These are phyloP conservation scores for Dryobotodes eremita DNA, from an alignment of 2,888 invertebrate genomes.

Conservation along the genomic window DNA sequence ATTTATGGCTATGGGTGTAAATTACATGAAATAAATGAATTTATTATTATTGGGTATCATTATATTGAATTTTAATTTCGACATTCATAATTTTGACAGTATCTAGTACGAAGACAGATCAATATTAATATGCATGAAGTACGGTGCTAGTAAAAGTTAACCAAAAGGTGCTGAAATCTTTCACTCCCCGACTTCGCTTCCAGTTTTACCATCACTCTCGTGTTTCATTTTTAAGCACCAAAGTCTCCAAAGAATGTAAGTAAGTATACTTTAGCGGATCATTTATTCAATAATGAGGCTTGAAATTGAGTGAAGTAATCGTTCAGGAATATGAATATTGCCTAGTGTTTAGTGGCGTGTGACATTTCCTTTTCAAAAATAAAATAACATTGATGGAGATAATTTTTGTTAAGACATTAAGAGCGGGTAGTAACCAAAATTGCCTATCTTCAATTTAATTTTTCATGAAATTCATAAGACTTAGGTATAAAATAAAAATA, in stretches of 20 bases:
- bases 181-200: not conserved
- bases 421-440: too few relatives aligned
- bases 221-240: conserved; percentile 12
- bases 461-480: too few relatives aligned
- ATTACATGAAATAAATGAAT: not conserved
- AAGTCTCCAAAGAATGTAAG: conserved; percentile 13
- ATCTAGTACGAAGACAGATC: not conserved
- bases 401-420: not conserved
- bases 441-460: too few relatives aligned
- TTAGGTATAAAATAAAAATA: too few relatives aligned
- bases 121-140: not conserved
- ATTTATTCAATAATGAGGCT: conserved; percentile 54
- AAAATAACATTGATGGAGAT: not conserved
- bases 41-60: not conserved
- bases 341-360: conserved; percentile 35
- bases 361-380: conserved; percentile 22
- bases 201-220: not conserved
- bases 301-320: conserved; percentile 55
- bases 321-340: conserved; percentile 43
- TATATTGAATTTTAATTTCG: not conserved
- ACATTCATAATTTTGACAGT: not conserved
- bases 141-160: not conserved
- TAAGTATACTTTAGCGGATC: conserved; percentile 36
- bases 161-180: not conserved
- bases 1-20: not conserved